Base-by-base conservation (phyloP, 64 coral and sea anemone genomes). In the Dendrophyllia cribrosa region DNA sequence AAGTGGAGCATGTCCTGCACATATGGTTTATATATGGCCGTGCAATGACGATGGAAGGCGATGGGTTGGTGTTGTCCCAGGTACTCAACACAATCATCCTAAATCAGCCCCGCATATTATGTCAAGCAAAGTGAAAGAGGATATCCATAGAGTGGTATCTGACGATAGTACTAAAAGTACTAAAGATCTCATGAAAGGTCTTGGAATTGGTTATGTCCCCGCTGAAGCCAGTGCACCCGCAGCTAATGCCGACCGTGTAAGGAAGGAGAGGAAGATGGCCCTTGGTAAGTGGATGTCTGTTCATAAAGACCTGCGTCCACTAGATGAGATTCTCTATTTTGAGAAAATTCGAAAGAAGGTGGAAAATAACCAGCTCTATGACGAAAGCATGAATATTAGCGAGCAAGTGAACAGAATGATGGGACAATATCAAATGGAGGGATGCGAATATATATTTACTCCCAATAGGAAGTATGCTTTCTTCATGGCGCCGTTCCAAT, bases 91-190 rank as follows among this genome's bases (percentile, higher is more conserved):
- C 21, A 79, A 91, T 72, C 76, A 91, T 49, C 6, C 4, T 23
- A 66, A 71, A 50, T 77, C 48, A 55, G 89, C 89, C 5, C 63
- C 61, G 43, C 89, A 82, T 51, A 79, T 25, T 34, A 12, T 91
- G 64, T 91, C 89, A 5, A 91, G 89, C 66, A 81, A 82, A 91
- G 89, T 91, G 7, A 82, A 81, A 82, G 89, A 91, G 77, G 77
- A 82, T 77, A 90, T 90, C 67, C n/a, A 51, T 17, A 76, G 17
- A 76, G 70, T 88, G n/a, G 52, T 88, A 47, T 88, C 86, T 58
- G 72, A 58, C 43, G 86, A 88, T 76, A 60, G 50, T 58, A 76
- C 70, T 20, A 76, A 88, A 76, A 88, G 51, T 19, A 88, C 89
- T 6, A 74, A 91, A 91, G 89, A 91, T 22, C 19, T 85, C 14